A percentile compares a stretch with the other conserved stretches of the same genome.
Conservation (phyloP, 2,113 vertebrate genomes). For the Diphyllodes magnificus region DNA sequence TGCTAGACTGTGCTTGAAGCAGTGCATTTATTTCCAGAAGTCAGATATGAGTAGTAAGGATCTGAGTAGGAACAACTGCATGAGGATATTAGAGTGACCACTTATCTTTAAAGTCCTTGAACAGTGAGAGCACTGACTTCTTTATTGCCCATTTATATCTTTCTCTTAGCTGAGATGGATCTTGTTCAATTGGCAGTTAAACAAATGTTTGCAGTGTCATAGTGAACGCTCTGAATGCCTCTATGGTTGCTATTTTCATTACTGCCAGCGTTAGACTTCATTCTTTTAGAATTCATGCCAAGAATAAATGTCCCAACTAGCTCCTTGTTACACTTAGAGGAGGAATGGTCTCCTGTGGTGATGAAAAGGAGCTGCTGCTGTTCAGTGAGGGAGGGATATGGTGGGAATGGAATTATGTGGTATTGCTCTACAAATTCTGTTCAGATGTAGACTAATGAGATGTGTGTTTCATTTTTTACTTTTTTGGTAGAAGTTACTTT, state of each 20-base stretch:
- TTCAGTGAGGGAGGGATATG: neutral
- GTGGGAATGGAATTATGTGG: neutral
- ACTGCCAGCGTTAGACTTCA: slow-evolving; percentile 47
- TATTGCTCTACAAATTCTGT: neutral
- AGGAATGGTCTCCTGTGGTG: slow-evolving; percentile 53
- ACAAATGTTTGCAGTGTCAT: slow-evolving; percentile 63
- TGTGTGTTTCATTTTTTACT: neutral
- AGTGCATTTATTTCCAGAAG: neutral
- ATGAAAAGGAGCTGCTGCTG: slow-evolving; percentile 40
- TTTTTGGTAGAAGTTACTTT: neutral
- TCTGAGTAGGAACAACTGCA: neutral
- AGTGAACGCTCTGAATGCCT: slow-evolving; percentile 40
- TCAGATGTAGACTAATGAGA: neutral
- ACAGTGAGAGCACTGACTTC: slow-evolving; percentile 20
- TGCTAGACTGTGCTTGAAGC: neutral
- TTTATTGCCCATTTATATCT: slow-evolving; percentile 56
- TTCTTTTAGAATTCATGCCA: slow-evolving; percentile 46
- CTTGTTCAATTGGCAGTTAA: slow-evolving; percentile 55
- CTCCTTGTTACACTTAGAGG: slow-evolving; percentile 40
- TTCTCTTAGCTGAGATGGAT: slow-evolving; percentile 39
- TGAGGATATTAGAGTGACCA: slow-evolving; percentile 22
- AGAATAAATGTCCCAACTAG: slow-evolving; percentile 54
- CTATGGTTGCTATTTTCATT: slow-evolving; percentile 63
- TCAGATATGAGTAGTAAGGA: neutral
- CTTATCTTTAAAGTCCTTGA: slow-evolving; percentile 58